Base-by-base conservation (phyloP, 2,797 vertebrate genomes). In the Phrynocephalus forsythii region DNA sequence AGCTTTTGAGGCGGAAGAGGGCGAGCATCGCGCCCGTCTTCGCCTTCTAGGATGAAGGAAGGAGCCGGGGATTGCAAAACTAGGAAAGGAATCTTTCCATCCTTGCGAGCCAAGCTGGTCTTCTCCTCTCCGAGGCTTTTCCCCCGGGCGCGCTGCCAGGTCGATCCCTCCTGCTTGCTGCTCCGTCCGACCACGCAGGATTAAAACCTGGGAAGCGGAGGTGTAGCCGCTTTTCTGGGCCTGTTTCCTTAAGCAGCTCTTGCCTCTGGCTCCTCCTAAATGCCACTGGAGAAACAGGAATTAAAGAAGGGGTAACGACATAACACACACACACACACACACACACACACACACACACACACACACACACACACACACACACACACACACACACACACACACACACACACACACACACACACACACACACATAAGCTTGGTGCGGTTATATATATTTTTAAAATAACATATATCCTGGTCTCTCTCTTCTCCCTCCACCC, bases 161-260 rank as follows among this genome's bases (percentile, higher is more conserved):
- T 56, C 63, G 77, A 73, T 79, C 26, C 24, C 9, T 82, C 13
- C 16, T 26, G 76, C 20, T 79, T 33, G n/a, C 8, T 66, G 33
- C 33, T 33, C 33, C 33, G 33, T 33, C n/a, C 26, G 10, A 33
- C 10, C 82, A 22, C 26, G 6, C 76, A 79, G 76, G 18, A 52
- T 75, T 33, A 33, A 80, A 33, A 28, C 30, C 11, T 28, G 67
- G 22, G 24, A 18, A 76, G 13, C 60, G 16, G 66, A 50, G 20
- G 15, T 77, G 16, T 15, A 2, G 76, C 56, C 56, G 44, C 50
- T 26, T 60, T 26, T 52, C 66, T 69, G 72, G 52, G 33, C 78
- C 33, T 81, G 44, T 81, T 81, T 24, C 9, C 33, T 81, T 72
- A 67, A 85, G 79, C 71, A 16, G 68, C 38, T n/a, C 69, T 79